A percentile compares a stretch with the other conserved stretches of the same genome.
Evolutionary conservation across 2,888 invertebrate species (phyloP).

Genomic region (Cryptosula pallasiana): DNA sequence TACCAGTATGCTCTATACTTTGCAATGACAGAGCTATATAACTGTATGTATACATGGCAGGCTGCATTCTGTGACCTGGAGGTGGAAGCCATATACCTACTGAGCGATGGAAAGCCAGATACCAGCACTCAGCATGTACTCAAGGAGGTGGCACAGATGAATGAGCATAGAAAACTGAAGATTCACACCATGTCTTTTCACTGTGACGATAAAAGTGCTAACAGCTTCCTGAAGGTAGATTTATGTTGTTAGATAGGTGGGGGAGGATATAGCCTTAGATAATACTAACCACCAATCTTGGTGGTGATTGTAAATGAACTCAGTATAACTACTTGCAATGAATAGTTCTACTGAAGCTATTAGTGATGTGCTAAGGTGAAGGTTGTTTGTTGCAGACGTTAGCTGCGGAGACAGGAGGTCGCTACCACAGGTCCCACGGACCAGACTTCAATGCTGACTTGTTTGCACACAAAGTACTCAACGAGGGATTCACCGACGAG

Average conservation of each 20-base stretch:
- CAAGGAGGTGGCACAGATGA: constrained; percentile 45
- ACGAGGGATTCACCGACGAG: constrained; percentile 47
- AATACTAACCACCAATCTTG: no score
- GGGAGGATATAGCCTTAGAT: no score
- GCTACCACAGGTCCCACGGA: constrained; percentile 49
- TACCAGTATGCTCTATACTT: no score
- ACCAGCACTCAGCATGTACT: constrained; percentile 50
- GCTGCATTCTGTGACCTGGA: constrained; percentile 48
- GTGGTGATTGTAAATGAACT: no score
- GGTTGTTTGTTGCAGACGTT: constrained; percentile 37
- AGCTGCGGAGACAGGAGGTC: constrained; percentile 48
- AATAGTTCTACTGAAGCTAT: no score
- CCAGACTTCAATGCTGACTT: constrained; percentile 48
- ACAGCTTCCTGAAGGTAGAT: constrained; percentile 15
- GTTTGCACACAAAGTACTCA: constrained; percentile 51
- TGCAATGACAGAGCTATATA: no score
- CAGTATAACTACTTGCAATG: no score
- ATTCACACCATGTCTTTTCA: constrained; percentile 54
- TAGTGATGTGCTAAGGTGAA: no score
- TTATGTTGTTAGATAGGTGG: no score
- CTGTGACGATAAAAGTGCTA: constrained; percentile 45
- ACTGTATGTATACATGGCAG: no score
- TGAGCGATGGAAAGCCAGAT: constrained; percentile 55
- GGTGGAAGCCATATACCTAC: constrained; percentile 49
- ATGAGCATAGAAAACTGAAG: constrained; percentile 38